A percentile compares a stretch with the other conserved stretches of the same genome.
These are phyloP conservation scores for Goniozus legneri DNA, from an alignment of 1,140 invertebrate genomes.

Conservation along the genomic window DNA sequence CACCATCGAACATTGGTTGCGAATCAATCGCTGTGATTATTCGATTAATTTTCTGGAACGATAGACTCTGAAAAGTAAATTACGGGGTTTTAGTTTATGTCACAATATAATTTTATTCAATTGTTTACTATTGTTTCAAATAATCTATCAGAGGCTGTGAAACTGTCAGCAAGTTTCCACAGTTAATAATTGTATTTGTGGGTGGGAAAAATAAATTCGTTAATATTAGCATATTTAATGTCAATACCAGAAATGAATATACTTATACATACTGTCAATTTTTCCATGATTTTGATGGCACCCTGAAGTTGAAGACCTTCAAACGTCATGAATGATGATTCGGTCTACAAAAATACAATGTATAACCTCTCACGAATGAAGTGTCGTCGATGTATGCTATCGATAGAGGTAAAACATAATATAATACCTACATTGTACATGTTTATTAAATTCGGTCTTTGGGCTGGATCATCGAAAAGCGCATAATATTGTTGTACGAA, in stretches of 20 bases:
- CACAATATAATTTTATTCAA: too few species aligned
- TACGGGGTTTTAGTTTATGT: too few species aligned
- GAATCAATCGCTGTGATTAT: constrained; percentile 90
- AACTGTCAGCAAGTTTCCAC: too few species aligned
- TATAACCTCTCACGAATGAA: too few species aligned
- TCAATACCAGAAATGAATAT: too few species aligned
- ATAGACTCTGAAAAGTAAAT: constrained; percentile 72
- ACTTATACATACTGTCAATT: constrained; percentile 74
- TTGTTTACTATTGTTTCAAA: too few species aligned
- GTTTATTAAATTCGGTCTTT: constrained; percentile 76
- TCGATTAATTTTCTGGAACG: constrained; percentile 90
- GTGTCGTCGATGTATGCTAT: too few species aligned
- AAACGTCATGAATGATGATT: constrained; percentile 92
- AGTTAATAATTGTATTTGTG: too few species aligned
- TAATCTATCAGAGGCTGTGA: too few species aligned
- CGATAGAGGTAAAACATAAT: too few species aligned
- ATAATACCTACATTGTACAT: constrained; percentile 85
- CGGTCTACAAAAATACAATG: constrained; percentile 78
- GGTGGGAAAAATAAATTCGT: too few species aligned
- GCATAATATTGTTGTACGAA: constrained; percentile 92
- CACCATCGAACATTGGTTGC: constrained; percentile 93
- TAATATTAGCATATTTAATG: too few species aligned
- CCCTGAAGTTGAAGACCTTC: constrained; percentile 91
- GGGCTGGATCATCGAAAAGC: constrained; percentile 82
- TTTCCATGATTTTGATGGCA: constrained; percentile 89